Percentiles rank a stretch among this genome's conserved stretches.
These are phyloP conservation scores for Phaenicophaeus curvirostris DNA, from an alignment of 2,797 vertebrate species.

Conservation along the genomic window DNA sequence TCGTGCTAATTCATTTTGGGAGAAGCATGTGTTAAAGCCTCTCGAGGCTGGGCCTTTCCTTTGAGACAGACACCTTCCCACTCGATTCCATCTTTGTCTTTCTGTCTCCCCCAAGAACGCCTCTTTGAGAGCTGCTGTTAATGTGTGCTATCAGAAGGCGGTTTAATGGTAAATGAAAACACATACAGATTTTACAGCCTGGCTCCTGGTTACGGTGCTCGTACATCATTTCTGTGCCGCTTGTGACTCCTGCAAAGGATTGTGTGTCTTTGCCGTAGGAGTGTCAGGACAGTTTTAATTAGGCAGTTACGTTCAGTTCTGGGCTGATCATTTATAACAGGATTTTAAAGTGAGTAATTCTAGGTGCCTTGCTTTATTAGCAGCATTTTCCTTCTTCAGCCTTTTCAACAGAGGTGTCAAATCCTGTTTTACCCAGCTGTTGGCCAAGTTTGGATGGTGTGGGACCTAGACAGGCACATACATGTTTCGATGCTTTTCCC, in stretches of 20 bases:
- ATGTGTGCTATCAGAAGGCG: background rate
- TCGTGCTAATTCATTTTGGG: background rate
- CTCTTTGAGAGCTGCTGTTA: background rate
- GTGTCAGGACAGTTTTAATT: conserved; percentile 40
- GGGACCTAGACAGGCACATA: background rate
- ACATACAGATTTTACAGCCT: background rate
- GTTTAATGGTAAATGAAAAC: conserved; percentile 1
- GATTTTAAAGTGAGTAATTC: conserved; percentile 4
- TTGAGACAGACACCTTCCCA: background rate
- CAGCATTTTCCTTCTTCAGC: background rate
- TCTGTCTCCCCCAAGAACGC: background rate
- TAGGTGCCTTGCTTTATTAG: background rate
- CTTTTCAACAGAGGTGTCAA: conserved; percentile 15
- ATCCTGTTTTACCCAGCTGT: background rate
- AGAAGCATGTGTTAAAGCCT: background rate
- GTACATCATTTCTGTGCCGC: background rate
- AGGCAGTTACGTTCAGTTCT: background rate
- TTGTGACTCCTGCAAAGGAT: background rate
- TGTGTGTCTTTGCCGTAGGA: background rate
- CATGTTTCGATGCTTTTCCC: conserved; percentile 38
- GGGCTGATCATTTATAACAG: background rate
- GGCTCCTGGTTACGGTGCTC: background rate
- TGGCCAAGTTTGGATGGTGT: conserved; percentile 1
- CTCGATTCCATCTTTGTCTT: background rate
- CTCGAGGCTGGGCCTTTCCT: background rate